Evolutionary conservation across 2,888 invertebrate genomes (phyloP).

Genomic region (Chaetoderma sp.): DNA sequence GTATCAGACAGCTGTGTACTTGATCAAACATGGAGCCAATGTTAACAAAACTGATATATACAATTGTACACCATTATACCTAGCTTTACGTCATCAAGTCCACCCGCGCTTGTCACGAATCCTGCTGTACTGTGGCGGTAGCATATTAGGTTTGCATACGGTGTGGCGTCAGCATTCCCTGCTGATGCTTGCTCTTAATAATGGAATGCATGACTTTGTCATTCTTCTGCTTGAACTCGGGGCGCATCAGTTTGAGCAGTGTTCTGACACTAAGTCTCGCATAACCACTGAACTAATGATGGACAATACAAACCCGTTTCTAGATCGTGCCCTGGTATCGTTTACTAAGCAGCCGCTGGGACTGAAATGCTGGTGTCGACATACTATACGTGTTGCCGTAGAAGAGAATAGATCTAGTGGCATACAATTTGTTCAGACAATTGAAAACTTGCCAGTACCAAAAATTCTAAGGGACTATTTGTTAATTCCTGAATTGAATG

Average conservation of each 20-base stretch:
- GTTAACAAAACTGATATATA: conserved; percentile 63
- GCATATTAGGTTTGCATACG: background rate
- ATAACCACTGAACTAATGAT: too few species aligned
- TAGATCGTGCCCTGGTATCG: too few species aligned
- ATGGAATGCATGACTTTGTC: background rate
- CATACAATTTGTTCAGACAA: background rate
- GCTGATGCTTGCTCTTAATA: background rate
- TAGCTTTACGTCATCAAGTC: conserved; percentile 29
- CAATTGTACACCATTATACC: conserved; percentile 60
- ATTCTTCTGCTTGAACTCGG: background rate
- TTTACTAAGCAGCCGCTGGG: too few species aligned
- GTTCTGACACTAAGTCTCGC: too few species aligned
- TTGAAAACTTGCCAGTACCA: background rate
- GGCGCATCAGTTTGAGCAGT: too few species aligned
- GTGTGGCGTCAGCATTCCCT: background rate
- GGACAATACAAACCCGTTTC: too few species aligned
- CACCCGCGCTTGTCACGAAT: conserved; percentile 32
- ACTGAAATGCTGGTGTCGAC: too few species aligned
- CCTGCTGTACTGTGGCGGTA: conserved; percentile 34
- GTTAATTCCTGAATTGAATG: background rate
- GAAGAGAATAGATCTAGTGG: too few species aligned
- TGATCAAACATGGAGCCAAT: conserved; percentile 59
- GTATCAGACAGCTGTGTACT: conserved; percentile 55
- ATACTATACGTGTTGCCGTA: too few species aligned
- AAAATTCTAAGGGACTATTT: background rate